Base-by-base conservation (phyloP, 2,113 vertebrate genomes). In the Gallinago undulata region DNA sequence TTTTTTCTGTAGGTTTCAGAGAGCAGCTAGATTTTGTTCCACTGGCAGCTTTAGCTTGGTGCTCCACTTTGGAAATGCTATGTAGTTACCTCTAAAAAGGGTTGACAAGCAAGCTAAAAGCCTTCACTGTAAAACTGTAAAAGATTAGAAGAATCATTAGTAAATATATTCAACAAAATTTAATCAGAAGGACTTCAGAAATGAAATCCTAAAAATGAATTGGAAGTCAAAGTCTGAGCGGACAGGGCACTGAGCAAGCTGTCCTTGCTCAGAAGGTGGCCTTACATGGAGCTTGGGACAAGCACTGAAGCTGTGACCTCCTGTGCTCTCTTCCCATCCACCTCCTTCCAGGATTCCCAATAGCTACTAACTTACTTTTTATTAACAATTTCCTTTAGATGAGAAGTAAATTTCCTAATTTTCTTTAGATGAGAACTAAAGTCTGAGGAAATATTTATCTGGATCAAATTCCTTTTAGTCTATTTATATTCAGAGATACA, bases 391-490 rank as follows among this genome's bases (percentile, higher is more conserved):
- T 94, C 79, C 79, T 96, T 77, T 89, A 79, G 57, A 70, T 45
- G 62, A 86, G 64, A 92, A 72, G 27, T 66, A 17, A 84, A 75
- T 48, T 48, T 22, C 47, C 47, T 22, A 48, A 48, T 48, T 48
- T 48, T 48, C 47, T 48, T 48, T 48, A 85, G 60, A 63, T 45
- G 66, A 86, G 64, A 92, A 68, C 23, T 66, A 14, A 84, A 75
- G n/a, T 74, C 90, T 80, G 75, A 96, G 90, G 90, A 96, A 96
- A 96, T 90, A 88, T 64, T 95, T 80, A 78, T 90, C 68, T 74
- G 31, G 35, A n/a, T 77, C 47, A 64, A 68, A 83, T 90, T 96
- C 95, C 95, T 90, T 53, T 48, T 67, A 56, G 39, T 78, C 96
- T 96, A 86, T 94, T 92, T 95, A 81, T 94, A 86, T 60, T 83